Percentiles rank a stretch among this genome's conserved stretches.
Evolutionary conservation across 2,113 vertebrate genomes (phyloP).

Genomic region (Neogobius melanostomus): DNA sequence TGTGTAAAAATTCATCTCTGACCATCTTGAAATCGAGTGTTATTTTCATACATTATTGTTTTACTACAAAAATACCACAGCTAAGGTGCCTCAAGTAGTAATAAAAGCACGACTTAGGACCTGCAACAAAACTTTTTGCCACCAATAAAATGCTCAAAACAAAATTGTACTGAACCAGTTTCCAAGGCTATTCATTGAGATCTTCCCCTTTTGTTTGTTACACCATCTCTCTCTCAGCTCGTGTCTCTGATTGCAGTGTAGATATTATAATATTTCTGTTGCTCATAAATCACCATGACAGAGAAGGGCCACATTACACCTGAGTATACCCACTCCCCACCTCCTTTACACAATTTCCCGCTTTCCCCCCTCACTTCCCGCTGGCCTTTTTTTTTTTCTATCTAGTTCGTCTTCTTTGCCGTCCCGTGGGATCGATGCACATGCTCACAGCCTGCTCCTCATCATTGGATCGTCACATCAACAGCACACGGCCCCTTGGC

Average conservation of each 20-base stretch:
- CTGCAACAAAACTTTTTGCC: too few relatives aligned
- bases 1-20: too few relatives aligned
- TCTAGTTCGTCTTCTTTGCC: constrained; percentile 4
- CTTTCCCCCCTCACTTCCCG: constrained; percentile 26
- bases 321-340: constrained; percentile 47
- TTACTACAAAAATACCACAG: too few relatives aligned
- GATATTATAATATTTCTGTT: constrained; percentile 63
- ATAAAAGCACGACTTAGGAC: too few relatives aligned
- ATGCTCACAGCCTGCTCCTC: constrained; percentile 55
- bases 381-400: constrained; percentile 13
- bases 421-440: constrained; percentile 29
- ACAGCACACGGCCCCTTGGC: constrained; percentile 57
- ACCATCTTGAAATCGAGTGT: too few relatives aligned
- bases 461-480: constrained; percentile 47
- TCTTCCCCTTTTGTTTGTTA: constrained; percentile 27
- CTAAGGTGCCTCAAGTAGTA: too few relatives aligned
- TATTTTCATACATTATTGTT: too few relatives aligned
- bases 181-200: not conserved
- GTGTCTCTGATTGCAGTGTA: constrained; percentile 46
- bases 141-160: too few relatives aligned
- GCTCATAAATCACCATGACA: constrained; percentile 69
- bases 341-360: constrained; percentile 40
- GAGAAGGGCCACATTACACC: constrained; percentile 62
- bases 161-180: too few relatives aligned
- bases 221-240: not conserved